Conservation (phyloP, 2,888 invertebrate species). For the Galerucella pusilla region DNA sequence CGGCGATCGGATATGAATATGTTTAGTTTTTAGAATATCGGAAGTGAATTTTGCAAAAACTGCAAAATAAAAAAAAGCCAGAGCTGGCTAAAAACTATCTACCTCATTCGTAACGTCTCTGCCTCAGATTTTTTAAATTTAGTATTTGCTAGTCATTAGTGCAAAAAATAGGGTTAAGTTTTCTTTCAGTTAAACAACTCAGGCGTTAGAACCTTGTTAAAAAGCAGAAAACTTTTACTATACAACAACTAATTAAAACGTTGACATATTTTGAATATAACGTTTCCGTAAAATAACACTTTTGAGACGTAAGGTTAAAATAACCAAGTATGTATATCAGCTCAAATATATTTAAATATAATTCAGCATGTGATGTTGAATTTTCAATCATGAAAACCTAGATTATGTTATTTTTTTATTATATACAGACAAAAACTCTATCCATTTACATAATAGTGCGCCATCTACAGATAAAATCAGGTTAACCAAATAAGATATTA, state of each 20-base stretch:
- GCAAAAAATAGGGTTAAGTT: conserved; percentile 53
- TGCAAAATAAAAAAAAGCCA: conserved; percentile 35
- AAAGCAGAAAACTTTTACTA: no score
- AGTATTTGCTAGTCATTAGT: conserved; percentile 59
- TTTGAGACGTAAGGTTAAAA: no score
- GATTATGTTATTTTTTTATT: conserved; percentile 18
- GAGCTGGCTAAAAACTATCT: conserved; percentile 49
- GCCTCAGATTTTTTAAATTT: conserved; percentile 54
- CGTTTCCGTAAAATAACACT: no score
- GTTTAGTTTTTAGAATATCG: conserved; percentile 23
- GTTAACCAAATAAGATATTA: conserved; percentile 59
- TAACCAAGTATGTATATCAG: not conserved
- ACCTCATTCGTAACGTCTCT: conserved; percentile 54
- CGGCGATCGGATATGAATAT: not conserved
- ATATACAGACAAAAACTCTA: conserved; percentile 16
- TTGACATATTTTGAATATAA: no score
- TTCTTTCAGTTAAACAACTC: conserved; percentile 43
- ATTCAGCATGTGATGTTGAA: conserved; percentile 27
- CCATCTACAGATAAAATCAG: not conserved
- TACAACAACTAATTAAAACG: no score
- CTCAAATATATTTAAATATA: conserved; percentile 29
- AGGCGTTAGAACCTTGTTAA: conserved; percentile 37
- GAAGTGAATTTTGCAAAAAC: conserved; percentile 35
- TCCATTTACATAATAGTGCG: conserved; percentile 7
- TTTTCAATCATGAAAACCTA: not conserved